These are phyloP conservation scores for Adineta ricciae DNA, from an alignment of 2,888 invertebrate species.

Conservation along the genomic window DNA sequence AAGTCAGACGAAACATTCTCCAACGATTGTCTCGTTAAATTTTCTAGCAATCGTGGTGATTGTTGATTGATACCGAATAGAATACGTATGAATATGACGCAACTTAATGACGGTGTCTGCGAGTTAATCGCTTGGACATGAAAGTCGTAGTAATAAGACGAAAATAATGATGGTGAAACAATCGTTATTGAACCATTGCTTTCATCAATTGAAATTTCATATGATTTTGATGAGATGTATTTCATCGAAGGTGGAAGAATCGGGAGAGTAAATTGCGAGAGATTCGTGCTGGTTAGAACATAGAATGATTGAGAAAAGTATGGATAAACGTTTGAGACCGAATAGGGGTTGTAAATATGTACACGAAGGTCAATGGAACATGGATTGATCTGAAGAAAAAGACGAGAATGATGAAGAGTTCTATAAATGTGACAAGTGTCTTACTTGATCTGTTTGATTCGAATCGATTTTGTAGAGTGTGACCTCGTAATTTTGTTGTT, in stretches of 20 bases:
- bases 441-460: background rate
- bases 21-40: background rate
- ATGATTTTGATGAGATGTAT: background rate
- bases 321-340: background rate
- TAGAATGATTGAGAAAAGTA: slow-evolving; percentile 18
- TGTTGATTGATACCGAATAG: background rate
- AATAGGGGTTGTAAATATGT: background rate
- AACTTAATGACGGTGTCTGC: background rate
- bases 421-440: too few relatives aligned
- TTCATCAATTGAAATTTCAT: background rate
- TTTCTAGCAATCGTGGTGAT: background rate
- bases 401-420: background rate
- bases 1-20: background rate
- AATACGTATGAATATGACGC: background rate
- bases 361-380: background rate
- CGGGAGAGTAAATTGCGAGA: background rate
- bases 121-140: background rate
- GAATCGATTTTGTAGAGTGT: background rate
- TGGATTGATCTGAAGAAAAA: background rate
- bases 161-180: background rate
- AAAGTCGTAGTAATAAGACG: background rate
- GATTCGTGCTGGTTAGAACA: background rate
- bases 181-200: background rate
- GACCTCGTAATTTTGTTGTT: background rate
- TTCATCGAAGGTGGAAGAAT: background rate